Conservation (phyloP, 2,888 invertebrate genomes). For the Andrena fulva region DNA sequence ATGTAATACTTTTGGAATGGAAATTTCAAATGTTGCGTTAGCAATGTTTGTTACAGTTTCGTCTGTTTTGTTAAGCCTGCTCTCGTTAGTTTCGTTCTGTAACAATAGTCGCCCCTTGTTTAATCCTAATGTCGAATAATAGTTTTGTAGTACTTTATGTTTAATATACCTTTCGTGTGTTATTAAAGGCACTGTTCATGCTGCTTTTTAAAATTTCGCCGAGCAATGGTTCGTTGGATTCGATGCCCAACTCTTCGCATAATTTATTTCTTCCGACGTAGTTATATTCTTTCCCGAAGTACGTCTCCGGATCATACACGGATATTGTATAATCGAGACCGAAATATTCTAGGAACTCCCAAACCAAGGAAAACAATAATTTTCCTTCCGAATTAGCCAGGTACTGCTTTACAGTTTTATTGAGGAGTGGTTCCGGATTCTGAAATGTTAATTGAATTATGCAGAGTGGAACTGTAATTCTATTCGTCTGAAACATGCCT, state of each 20-base stretch:
- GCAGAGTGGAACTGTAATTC: background rate
- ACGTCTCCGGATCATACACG: slow-evolving; percentile 93
- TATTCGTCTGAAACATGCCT: background rate
- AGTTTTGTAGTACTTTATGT: background rate
- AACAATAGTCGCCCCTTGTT: slow-evolving; percentile 51
- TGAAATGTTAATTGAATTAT: slow-evolving; percentile 75
- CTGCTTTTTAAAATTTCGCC: slow-evolving; percentile 82
- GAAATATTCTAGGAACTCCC: slow-evolving; percentile 93
- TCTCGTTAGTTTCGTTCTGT: slow-evolving; percentile 77
- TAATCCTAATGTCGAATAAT: background rate
- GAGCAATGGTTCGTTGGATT: slow-evolving; percentile 81
- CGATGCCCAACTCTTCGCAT: slow-evolving; percentile 82
- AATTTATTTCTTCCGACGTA: slow-evolving; percentile 86
- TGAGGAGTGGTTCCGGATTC: slow-evolving; percentile 85
- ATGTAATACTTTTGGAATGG: slow-evolving; percentile 78
- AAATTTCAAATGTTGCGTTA: slow-evolving; percentile 82
- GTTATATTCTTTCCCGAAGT: slow-evolving; percentile 88
- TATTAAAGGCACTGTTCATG: slow-evolving; percentile 80
- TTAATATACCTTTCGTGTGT: slow-evolving; percentile 75
- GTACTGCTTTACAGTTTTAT: slow-evolving; percentile 87
- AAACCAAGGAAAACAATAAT: slow-evolving; percentile 88
- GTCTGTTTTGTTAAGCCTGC: slow-evolving; percentile 74
- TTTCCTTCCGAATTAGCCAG: slow-evolving; percentile 87
- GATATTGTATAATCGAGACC: slow-evolving; percentile 92
- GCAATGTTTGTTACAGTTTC: slow-evolving; percentile 75